Evolutionary conservation across 1,140 invertebrate species (phyloP), one percentile per base, ranked within the genome.

Genomic region (Drosophila lacteicornis): DNA sequence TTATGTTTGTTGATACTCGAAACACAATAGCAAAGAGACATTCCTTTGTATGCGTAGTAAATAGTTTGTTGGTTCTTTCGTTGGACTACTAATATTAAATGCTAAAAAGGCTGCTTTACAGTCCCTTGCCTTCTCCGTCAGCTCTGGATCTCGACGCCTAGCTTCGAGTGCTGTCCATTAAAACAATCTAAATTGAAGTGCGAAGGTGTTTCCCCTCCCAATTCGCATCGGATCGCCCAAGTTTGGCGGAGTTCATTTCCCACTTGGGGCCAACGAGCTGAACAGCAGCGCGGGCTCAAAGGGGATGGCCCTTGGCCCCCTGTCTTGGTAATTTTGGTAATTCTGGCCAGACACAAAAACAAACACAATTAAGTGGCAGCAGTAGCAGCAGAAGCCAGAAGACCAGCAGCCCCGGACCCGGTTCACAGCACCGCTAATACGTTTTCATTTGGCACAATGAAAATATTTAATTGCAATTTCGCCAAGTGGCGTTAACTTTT

Each of bases 281-380:
- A 65, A 9, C 19, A 25, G 40, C 62, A 11, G 19, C 12, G 15
- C 17, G 43, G 30, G 63, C 51, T 50, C 45, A 33, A 49, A 71
- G 71, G 59, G 56, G 50, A 66, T 61, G 70, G 45, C 75, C 61
- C 60, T 69, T 61, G 45, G 49, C 45, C 59, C 36, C 38, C 33
- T 42, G 46, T 53, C 40, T 74, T 27, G 50, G 51, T 73, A 50
- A 50, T 65, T 78, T 60, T 8, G 12, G 30, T 36, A 53, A 53
- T 15, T 22, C 33, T 15, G 43, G 45, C 51, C 60, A 80, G 61
- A 71, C 51, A 60, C 82, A 78, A 77, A 78, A 84, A 60, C 76
- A 84, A 80, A 84, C 79, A 63, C 63, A 81, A 85, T 78, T 42
- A 77, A 77, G 81, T 84, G 77, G 43, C 66, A 30, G 27, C 5